Conservation (phyloP, 1,140 invertebrate genomes). For the Brachionus rotundiformis region DNA sequence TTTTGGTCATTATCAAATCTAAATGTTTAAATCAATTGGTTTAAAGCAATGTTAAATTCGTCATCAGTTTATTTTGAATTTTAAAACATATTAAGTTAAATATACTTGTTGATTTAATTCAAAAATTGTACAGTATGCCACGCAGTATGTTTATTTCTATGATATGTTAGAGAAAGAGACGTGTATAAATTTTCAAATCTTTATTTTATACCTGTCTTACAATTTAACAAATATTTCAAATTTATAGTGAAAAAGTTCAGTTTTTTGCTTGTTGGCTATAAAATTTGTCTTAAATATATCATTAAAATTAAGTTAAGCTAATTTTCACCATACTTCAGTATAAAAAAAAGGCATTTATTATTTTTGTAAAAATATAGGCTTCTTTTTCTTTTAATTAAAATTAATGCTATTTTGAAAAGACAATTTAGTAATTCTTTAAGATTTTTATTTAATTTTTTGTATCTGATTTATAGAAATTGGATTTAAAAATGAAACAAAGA, state of each 20-base stretch:
- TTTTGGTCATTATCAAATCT: conserved; percentile 7
- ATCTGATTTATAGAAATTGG: no score
- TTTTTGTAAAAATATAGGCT: no score
- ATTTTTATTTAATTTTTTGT: no score
- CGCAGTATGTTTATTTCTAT: conserved; percentile 31
- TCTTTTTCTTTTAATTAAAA: no score
- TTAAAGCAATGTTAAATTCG: background rate
- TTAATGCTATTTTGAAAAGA: no score
- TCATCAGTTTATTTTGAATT: background rate
- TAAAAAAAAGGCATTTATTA: no score
- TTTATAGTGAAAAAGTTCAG: conserved; percentile 3
- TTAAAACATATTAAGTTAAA: background rate
- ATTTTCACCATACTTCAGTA: no score
- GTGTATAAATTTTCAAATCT: conserved; percentile 21
- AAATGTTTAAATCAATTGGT: background rate
- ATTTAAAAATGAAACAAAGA: no score
- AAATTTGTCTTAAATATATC: background rate
- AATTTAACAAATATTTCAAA: background rate
- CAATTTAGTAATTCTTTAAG: no score
- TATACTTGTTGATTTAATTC: background rate
- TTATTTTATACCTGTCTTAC: background rate
- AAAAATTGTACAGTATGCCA: conserved; percentile 20
- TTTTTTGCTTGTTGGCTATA: background rate
- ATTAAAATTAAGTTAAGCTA: no score
- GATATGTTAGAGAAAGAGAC: background rate